Percentiles rank a stretch among this genome's conserved stretches.
These are phyloP conservation scores for Sardina pilchardus DNA, from an alignment of 2,113 vertebrate genomes.

Conservation along the genomic window DNA sequence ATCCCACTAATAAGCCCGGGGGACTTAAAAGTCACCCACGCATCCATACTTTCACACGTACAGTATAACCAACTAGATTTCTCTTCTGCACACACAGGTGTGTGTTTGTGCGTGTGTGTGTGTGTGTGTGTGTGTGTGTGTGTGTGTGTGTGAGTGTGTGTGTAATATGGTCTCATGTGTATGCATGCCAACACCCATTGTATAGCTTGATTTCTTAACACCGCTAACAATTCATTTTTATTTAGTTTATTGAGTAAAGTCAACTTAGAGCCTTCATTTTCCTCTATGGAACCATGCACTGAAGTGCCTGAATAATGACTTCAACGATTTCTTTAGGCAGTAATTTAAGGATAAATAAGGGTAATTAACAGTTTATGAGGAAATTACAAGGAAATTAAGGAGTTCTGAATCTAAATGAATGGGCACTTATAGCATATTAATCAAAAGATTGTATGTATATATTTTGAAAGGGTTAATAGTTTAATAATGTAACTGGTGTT, in stretches of 20 bases:
- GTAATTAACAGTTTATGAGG: background rate
- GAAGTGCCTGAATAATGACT: background rate
- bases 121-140: too few relatives aligned
- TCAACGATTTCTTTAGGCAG: too few relatives aligned
- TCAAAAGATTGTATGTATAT: background rate
- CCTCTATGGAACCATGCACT: background rate
- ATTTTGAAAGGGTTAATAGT: background rate
- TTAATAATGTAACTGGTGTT: background rate
- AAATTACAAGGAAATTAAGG: background rate
- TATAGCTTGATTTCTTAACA: background rate
- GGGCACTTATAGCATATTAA: background rate
- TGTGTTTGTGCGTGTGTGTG: background rate
- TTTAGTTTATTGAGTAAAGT: background rate
- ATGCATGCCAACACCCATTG: background rate
- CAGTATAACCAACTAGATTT: background rate
- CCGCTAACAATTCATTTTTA: background rate
- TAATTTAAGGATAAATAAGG: background rate
- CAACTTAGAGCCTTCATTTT: background rate
- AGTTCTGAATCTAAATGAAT: background rate
- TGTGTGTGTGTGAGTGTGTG: too few relatives aligned
- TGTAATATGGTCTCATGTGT: too few relatives aligned
- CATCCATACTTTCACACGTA: conserved; percentile 31
- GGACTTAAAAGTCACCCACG: conserved; percentile 66
- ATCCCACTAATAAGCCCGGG: conserved; percentile 67
- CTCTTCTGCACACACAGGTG: background rate